Evolutionary conservation across 2,888 invertebrate genomes (phyloP), one percentile per base, ranked within the genome.

Genomic region (Digitonthophagus gazella): DNA sequence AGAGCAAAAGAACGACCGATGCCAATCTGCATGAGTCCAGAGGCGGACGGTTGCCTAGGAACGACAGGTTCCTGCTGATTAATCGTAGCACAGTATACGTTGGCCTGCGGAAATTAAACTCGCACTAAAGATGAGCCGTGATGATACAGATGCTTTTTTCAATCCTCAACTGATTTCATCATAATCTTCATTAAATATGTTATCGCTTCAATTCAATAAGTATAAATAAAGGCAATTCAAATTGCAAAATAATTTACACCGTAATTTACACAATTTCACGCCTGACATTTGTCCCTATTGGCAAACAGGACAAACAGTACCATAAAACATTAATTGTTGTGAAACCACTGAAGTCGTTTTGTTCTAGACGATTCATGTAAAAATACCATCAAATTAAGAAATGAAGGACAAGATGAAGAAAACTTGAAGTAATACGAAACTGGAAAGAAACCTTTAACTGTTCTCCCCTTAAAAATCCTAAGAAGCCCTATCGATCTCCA

Each of bases 1-100:
- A 15, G 61, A 15, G 61, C 61, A 18, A 61, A 61, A 61, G 20
- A 61, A 44, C 28, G 28, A 44, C 28, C 28, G 28, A 44, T 44
- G 28, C 28, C 28, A 44, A 44, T 44, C 28, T 44, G 28, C 28
- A 44, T 44, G 28, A 44, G 28, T 44, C 28, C 11, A 18, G 61
- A 61, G 28, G 28, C 28, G 28, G 11, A 18, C 61, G 61, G 20
- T 61, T 61, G 18, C 61, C 18, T 20, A 61, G 18, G 19, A 18
- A 61, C 20, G 19, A 61, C 20, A 18, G n/a, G n/a, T 11, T 61
- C 28, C 14, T 65, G 54, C 61, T 61, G 20, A 61, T 18, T 15
- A 19, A 18, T 6, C n/a, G 61, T 16, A 14, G 16, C 18, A 18
- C 18, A 18, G 20, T 18, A 61, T 16, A 11, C 18, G 61, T 16